phyloP scores from a whole-genome alignment of 2,797 vertebrate genomes.

The Podarcis siculus region DNA sequence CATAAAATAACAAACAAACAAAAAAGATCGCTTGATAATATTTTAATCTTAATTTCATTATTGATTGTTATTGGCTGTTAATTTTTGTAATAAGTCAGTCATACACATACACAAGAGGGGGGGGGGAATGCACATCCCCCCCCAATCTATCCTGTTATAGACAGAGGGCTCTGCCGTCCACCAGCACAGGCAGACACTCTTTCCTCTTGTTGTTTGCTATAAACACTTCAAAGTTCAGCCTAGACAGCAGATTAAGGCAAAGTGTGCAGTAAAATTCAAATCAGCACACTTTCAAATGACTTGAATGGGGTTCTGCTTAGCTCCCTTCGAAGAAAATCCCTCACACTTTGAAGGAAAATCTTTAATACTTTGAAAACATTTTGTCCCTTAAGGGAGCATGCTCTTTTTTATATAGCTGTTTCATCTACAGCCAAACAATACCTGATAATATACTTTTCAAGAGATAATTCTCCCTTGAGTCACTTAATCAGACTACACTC shows the following conservation, averaged over 20 bases:
- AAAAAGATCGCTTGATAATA: background rate
- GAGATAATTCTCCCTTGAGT: constrained; percentile 5
- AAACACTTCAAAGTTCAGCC: constrained; percentile 17
- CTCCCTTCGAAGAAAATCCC: constrained; percentile 33
- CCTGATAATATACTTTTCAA: constrained; percentile 4
- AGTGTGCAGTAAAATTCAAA: constrained; percentile 22
- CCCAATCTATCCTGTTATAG: background rate
- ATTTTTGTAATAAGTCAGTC: no score
- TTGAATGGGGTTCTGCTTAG: background rate
- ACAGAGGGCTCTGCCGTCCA: background rate
- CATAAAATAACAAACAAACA: background rate
- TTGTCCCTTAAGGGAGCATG: background rate
- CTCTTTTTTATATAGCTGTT: background rate
- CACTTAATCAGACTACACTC: constrained; percentile 3
- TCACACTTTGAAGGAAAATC: constrained; percentile 25
- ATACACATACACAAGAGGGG: no score
- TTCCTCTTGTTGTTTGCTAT: background rate
- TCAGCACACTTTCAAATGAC: constrained; percentile 40
- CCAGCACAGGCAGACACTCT: background rate
- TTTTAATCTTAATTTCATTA: no score
- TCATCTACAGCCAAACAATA: constrained; percentile 2
- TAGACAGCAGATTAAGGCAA: constrained; percentile 12
- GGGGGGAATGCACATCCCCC: no score
- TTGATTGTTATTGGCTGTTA: no score
- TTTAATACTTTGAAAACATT: constrained; percentile 44